These are phyloP conservation scores for Psammodynastes pulverulentus DNA, from an alignment of 2,113 vertebrate species.

Conservation along the genomic window DNA sequence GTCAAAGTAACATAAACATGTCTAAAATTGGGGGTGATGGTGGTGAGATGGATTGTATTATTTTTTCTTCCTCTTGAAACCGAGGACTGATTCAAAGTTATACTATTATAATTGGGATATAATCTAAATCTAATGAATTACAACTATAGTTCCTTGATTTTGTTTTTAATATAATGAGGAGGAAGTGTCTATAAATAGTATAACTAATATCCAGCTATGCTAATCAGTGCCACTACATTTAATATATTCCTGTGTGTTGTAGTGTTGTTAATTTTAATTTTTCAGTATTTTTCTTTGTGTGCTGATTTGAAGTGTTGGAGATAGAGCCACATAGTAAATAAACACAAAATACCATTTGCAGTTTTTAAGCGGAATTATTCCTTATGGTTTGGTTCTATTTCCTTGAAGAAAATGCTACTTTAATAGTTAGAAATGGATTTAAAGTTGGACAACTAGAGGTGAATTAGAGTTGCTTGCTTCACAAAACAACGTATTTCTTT, in stretches of 20 bases:
- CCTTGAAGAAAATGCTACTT: background rate
- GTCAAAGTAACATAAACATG: conserved; percentile 39
- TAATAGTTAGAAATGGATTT: background rate
- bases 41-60: conserved; percentile 1
- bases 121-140: background rate
- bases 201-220: background rate
- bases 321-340: background rate
- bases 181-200: background rate
- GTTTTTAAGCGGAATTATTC: conserved; percentile 17
- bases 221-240: background rate
- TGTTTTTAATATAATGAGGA: background rate
- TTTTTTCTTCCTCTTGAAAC: conserved; percentile 22
- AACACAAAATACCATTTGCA: conserved; percentile 12
- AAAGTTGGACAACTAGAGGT: background rate
- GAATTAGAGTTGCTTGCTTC: background rate
- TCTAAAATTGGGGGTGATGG: conserved; percentile 32
- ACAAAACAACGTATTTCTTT: background rate
- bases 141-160: background rate
- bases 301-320: background rate
- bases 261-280: background rate
- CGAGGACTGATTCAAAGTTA: conserved; percentile 20
- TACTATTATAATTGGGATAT: background rate
- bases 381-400: background rate
- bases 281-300: background rate
- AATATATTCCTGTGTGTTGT: background rate